phyloP scores from a whole-genome alignment of 2,113 vertebrate species.

The Hippocampus mohnikei region DNA sequence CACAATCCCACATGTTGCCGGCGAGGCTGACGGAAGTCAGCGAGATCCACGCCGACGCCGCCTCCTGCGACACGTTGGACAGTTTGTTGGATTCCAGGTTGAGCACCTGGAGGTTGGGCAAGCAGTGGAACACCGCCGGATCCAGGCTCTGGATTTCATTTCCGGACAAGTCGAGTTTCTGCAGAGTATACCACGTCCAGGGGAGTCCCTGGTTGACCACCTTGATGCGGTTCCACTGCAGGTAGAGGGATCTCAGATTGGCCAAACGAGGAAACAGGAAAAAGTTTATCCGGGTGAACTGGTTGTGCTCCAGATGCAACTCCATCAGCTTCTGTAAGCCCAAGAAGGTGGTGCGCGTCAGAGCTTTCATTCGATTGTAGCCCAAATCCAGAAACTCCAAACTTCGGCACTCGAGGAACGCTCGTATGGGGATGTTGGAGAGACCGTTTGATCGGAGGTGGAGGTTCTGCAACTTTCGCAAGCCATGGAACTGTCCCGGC shows the following conservation, averaged over 20 bases:
- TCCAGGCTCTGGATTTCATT: conserved; percentile 93
- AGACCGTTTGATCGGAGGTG: conserved; percentile 92
- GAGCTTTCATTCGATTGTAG: conserved; percentile 91
- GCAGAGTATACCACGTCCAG: conserved; percentile 96
- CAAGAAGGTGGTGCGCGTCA: conserved; percentile 92
- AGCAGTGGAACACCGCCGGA: conserved; percentile 92
- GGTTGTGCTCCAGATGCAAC: conserved; percentile 96
- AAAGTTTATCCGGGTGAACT: conserved; percentile 97
- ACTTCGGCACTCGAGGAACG: conserved; percentile 94
- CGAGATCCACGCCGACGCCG: conserved; percentile 92
- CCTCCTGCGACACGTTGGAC: conserved; percentile 93
- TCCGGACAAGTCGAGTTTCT: conserved; percentile 96
- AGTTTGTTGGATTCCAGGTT: conserved; percentile 98
- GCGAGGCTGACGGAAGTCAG: conserved; percentile 92
- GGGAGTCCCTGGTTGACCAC: conserved; percentile 93
- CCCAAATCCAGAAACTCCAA: conserved; percentile 96
- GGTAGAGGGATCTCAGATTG: conserved; percentile 90
- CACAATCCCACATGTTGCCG: conserved; percentile 97
- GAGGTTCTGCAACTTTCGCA: conserved; percentile 91
- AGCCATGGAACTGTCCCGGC: conserved; percentile 90
- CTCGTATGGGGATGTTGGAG: conserved; percentile 86
- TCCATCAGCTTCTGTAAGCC: conserved; percentile 92
- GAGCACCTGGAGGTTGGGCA: conserved; percentile 93
- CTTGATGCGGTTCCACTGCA: conserved; percentile 96
- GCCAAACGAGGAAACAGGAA: conserved; percentile 95